phyloP scores from a whole-genome alignment of 2,888 invertebrate genomes.

The Ophonus ardosiacus region DNA sequence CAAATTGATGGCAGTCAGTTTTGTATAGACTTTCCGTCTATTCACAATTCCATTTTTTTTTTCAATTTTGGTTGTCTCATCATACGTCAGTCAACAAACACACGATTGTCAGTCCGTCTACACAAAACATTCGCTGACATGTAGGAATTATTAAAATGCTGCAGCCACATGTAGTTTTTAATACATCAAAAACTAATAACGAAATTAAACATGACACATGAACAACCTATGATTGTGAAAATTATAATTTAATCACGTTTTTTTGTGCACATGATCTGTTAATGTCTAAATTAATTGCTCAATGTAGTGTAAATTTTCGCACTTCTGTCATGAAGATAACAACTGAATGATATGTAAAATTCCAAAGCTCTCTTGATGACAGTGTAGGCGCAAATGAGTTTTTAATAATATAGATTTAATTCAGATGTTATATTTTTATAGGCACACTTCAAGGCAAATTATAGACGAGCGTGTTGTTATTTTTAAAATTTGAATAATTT shows the following conservation, averaged over 20 bases:
- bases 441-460: slow-evolving; percentile 32
- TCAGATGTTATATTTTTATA: slow-evolving; percentile 20
- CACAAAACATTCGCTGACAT: neutral
- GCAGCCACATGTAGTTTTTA: slow-evolving; percentile 8
- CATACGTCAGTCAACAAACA: slow-evolving; percentile 12
- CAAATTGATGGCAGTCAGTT: neutral
- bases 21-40: slow-evolving; percentile 35
- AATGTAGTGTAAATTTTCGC: neutral
- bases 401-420: slow-evolving; percentile 36
- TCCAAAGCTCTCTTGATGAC: neutral
- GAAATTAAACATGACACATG: slow-evolving; percentile 9
- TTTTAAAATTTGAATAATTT: slow-evolving; percentile 42
- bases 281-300: slow-evolving; percentile 9
- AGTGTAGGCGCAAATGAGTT: slow-evolving; percentile 17
- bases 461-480: neutral
- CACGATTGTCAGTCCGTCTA: neutral
- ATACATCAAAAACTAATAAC: slow-evolving; percentile 35
- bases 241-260: slow-evolving; percentile 25
- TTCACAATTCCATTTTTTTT: slow-evolving; percentile 14
- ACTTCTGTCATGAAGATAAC: too few species aligned
- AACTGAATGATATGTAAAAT: too few species aligned
- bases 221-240: slow-evolving; percentile 8
- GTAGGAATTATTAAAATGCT: slow-evolving; percentile 26
- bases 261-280: neutral
- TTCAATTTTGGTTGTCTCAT: slow-evolving; percentile 26